Base-by-base conservation (phyloP, 2,113 vertebrate species). In the Brevimyrus niger region DNA sequence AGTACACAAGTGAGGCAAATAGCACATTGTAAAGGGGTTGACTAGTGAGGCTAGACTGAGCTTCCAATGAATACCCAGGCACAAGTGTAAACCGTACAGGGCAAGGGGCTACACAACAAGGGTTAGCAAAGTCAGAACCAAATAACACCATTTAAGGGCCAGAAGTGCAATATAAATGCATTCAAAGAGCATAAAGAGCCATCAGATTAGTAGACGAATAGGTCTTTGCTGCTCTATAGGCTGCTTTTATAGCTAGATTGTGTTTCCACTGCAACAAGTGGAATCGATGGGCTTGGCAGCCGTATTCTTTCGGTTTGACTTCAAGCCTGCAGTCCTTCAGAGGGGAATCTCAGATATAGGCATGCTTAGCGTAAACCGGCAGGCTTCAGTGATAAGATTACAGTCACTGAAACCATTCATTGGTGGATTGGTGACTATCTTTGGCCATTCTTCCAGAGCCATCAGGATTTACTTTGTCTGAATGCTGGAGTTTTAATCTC, bases 391-490 rank as follows among this genome's bases (percentile, higher is more conserved):
- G 80, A 17, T 83, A 46, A 42, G 87, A 38, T 86, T 31, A 82
- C 7, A 31, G 46, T 89, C 53, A 92, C 90, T 80, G 87, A 91
- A 92, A 89, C 31, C 91, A 51, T 65, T 65, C 90, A 91, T 84
- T 87, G 91, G 90, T 82, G 84, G 91, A 91, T 87, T 31, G 90
- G n/a, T 89, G 90, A 76, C 31, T 76, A 7, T 76, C 69, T 76
- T 31, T 76, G 69, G 11, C 31, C 69, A 73, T 42, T 61, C 58
- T 90, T 91, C 61, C 91, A 87, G 89, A 42, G 61, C 88, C 88
- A 90, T 88, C n/a, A 89, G 88, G 86, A 89, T 84, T 65, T 73
- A 82, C 17, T 19, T 69, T 19, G 46, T 42, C 53, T 65, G 88
- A 80, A 76, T 48, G 27, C 46, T 47, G 76, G 27, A 44, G 19